phyloP scores from a whole-genome alignment of 2,797 vertebrate genomes.

The Moxostoma hubbsi region DNA sequence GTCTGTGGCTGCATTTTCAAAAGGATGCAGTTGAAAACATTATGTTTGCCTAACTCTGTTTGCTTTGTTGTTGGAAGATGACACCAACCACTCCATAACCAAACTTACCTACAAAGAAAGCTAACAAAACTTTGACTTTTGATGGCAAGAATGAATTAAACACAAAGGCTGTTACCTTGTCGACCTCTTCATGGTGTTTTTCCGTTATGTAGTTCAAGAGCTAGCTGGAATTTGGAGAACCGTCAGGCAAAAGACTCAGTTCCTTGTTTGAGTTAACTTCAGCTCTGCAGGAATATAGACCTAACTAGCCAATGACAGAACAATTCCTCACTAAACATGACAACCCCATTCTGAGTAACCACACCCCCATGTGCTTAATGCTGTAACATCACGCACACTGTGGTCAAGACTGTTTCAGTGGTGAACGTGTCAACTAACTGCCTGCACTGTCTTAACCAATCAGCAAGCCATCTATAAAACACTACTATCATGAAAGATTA shows the following conservation, averaged over 20 bases:
- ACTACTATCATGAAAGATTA: background rate
- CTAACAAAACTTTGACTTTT: slow-evolving; percentile 5
- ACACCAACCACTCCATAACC: background rate
- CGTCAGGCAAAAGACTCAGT: slow-evolving; percentile 62
- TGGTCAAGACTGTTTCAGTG: slow-evolving; percentile 60
- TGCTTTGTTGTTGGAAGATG: slow-evolving; percentile 26
- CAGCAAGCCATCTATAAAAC: background rate
- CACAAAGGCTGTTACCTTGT: slow-evolving; percentile 72
- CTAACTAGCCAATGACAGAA: slow-evolving; percentile 69
- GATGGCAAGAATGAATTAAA: background rate
- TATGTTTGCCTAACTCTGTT: slow-evolving; percentile 15
- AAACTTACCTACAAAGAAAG: slow-evolving; percentile 19
- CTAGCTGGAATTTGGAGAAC: slow-evolving; percentile 49
- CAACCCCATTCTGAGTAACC: slow-evolving; percentile 56
- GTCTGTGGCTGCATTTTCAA: background rate
- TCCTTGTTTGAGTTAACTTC: slow-evolving; percentile 75
- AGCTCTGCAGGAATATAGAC: slow-evolving; percentile 59
- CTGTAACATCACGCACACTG: slow-evolving; percentile 51
- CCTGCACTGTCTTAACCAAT: slow-evolving; percentile 4
- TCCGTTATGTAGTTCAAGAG: slow-evolving; percentile 56
- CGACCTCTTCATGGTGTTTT: slow-evolving; percentile 76
- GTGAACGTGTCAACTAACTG: slow-evolving; percentile 18
- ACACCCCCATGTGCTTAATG: slow-evolving; percentile 54
- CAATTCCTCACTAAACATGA: slow-evolving; percentile 61
- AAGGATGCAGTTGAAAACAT: background rate